Percentiles rank a stretch among this genome's conserved stretches.
These are phyloP conservation scores for Zaprionus taronus DNA, from an alignment of 1,140 invertebrate species.

Conservation along the genomic window DNA sequence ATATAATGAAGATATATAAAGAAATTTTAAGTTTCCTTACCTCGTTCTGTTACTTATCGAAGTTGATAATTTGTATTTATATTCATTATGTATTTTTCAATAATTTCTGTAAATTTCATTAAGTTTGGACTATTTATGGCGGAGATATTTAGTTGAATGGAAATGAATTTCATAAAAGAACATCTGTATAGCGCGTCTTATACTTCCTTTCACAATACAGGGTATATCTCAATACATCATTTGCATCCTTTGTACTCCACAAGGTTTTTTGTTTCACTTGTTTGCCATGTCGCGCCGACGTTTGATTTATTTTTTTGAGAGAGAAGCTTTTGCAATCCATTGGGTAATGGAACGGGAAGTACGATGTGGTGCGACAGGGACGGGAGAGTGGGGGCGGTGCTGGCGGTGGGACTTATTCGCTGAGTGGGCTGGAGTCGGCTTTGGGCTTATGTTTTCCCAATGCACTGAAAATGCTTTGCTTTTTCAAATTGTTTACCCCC, in stretches of 20 bases:
- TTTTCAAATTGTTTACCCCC: constrained; percentile 35
- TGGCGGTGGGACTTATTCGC: not conserved
- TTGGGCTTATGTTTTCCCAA: constrained; percentile 23
- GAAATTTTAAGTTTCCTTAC: not conserved
- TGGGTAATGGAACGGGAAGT: constrained; percentile 11
- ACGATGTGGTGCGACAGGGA: not conserved
- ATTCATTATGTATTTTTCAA: not conserved
- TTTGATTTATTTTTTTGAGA: constrained; percentile 73
- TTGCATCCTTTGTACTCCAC: not conserved
- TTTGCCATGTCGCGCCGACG: constrained; percentile 42
- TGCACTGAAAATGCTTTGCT: constrained; percentile 11
- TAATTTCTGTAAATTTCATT: not conserved
- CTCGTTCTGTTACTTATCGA: not conserved
- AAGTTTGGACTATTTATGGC: not conserved
- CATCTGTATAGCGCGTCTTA: too few relatives aligned
- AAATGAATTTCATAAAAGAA: too few relatives aligned
- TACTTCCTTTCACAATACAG: not conserved
- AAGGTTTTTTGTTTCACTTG: constrained; percentile 36
- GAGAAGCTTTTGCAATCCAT: constrained; percentile 39
- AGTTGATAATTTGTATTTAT: not conserved
- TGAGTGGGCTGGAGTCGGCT: constrained; percentile 13
- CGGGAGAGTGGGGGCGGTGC: not conserved
- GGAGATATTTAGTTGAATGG: too few relatives aligned
- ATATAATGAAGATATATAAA: not conserved
- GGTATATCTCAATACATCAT: not conserved